These are phyloP conservation scores for Hippopotamus amphibius DNA, from an alignment of 2,113 vertebrate species.

Conservation along the genomic window DNA sequence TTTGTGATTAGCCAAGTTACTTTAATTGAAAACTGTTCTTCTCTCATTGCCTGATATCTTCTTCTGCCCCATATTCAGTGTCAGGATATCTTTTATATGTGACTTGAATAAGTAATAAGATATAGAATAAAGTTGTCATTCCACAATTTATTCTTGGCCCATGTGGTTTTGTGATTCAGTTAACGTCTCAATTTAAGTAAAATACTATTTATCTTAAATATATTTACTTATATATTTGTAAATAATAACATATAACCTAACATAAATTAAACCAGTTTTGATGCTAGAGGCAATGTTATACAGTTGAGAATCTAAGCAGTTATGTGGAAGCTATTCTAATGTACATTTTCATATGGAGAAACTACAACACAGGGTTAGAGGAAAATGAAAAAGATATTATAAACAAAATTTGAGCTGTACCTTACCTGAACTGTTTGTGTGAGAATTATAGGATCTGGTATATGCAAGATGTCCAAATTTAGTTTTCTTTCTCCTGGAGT, in stretches of 20 bases:
- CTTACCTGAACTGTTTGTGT: background rate
- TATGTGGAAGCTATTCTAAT: background rate
- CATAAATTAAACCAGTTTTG: background rate
- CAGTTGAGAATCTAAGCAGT: background rate
- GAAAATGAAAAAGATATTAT: background rate
- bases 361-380: background rate
- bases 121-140: background rate
- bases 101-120: background rate
- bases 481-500: background rate
- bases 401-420: background rate
- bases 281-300: background rate
- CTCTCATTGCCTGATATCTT: background rate
- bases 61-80: background rate
- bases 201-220: conserved; percentile 1
- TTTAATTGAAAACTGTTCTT: background rate
- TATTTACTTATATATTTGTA: background rate
- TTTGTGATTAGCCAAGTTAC: background rate
- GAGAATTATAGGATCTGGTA: background rate
- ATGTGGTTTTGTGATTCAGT: background rate
- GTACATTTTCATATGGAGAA: background rate
- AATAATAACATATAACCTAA: background rate
- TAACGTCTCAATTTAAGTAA: background rate
- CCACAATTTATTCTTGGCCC: background rate
- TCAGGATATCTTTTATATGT: background rate
- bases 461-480: background rate